A percentile compares a stretch with the other conserved stretches of the same genome.
These are phyloP conservation scores for Rattus rattus DNA, from an alignment of 2,113 vertebrate genomes.

Conservation along the genomic window DNA sequence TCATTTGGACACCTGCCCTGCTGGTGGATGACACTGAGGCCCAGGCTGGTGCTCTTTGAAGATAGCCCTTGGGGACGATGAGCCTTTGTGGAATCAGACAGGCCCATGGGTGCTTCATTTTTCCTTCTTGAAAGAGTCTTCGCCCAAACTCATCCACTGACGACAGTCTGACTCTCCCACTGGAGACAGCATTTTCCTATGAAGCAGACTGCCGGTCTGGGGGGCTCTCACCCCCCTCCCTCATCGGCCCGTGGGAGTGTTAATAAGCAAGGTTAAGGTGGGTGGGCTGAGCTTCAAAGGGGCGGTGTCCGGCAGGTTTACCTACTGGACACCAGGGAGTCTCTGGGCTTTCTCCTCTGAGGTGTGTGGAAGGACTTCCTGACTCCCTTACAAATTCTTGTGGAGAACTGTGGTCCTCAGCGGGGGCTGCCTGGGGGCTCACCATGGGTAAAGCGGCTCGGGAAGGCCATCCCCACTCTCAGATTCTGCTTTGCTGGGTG, in stretches of 20 bases:
- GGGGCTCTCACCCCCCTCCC: neutral
- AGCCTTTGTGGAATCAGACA: neutral
- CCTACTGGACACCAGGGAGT: neutral
- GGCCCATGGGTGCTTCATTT: neutral
- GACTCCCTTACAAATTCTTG: neutral
- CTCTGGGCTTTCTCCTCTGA: neutral
- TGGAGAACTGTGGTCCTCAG: neutral
- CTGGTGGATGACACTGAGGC: neutral
- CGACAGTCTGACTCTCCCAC: neutral
- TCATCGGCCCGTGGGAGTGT: neutral
- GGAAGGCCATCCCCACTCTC: fast-evolving
- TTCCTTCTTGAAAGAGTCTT: neutral
- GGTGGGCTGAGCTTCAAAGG: neutral
- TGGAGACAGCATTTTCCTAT: neutral
- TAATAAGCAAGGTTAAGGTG: neutral
- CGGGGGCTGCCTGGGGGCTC: fast-evolving
- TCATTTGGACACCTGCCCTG: neutral
- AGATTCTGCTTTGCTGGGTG: neutral
- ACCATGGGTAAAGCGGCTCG: fast-evolving
- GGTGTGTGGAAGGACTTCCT: neutral
- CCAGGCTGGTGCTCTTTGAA: neutral
- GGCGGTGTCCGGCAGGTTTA: neutral
- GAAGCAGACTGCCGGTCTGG: neutral
- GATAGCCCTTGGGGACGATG: neutral
- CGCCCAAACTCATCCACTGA: neutral